These are phyloP conservation scores for Lamproptera curius DNA, from an alignment of 2,888 invertebrate species.

Conservation along the genomic window DNA sequence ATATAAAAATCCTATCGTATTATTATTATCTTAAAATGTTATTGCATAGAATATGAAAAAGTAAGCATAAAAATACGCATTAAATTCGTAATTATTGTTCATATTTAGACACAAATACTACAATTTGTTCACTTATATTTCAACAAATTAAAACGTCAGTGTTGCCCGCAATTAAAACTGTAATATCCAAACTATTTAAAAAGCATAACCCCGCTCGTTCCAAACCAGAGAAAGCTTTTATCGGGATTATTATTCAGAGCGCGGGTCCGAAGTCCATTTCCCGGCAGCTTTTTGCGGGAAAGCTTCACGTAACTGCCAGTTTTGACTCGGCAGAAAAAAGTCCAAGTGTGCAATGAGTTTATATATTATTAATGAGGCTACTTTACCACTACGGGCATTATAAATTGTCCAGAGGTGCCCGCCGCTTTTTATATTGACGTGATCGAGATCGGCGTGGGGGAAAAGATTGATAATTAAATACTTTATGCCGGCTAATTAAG, in stretches of 20 bases:
- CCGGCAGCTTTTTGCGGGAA: conserved; percentile 10
- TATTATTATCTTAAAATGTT: no score
- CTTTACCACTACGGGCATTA: conserved; percentile 19
- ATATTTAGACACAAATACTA: no score
- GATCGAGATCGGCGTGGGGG: conserved; percentile 7
- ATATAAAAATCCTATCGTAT: no score
- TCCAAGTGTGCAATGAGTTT: conserved; percentile 6
- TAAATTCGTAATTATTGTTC: no score
- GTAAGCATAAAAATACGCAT: no score
- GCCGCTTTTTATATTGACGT: conserved; percentile 7
- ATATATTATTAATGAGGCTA: conserved; percentile 20
- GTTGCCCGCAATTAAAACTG: no score
- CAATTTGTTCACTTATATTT: no score
- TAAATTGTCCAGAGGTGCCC: conserved; percentile 16
- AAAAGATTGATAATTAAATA: conserved; percentile 11
- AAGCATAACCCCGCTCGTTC: no score
- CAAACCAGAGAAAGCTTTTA: no score
- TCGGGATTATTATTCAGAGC: neutral
- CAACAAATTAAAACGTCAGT: no score
- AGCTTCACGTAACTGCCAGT: conserved; percentile 10
- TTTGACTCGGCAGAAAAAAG: conserved; percentile 6
- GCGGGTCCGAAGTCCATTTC: conserved; percentile 1
- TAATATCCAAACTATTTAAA: no score
- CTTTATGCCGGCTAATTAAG: conserved; percentile 13
- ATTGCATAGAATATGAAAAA: no score